Evolutionary conservation across 1,140 invertebrate species (phyloP), one percentile per base, ranked within the genome.

Genomic region (Argopecten irradians): DNA sequence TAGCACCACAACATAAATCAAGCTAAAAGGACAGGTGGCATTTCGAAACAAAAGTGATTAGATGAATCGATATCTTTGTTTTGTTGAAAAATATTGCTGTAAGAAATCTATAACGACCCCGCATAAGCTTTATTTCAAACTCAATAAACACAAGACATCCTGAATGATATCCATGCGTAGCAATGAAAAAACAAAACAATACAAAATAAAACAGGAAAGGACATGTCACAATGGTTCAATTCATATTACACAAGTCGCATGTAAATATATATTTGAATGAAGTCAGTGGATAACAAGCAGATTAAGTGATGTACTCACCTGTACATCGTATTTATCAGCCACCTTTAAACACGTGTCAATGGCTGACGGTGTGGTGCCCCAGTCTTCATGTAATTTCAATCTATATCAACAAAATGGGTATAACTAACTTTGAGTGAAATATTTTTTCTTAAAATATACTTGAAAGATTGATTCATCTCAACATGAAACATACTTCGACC

Each of bases 321-420:
- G 95, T 28, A 96, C 91, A 86, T 96, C 95, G 55, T 93, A 93
- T 87, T 93, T 92, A 0, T 95, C 95, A 8, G 95, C 95, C 46
- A 95, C 94, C 71, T 90, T 91, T 11, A 95, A 88, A 93, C 93
- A 93, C 0, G 93, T 92, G 89, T 96, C 94, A 85, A 96, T 95
- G 55, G 94, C 93, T 8, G 95, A 90, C 9, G 95, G 95, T 86
- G 95, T 95, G 2, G 93, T 93, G 22, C 95, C 95, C 95, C 95
- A 96, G 89, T 95, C 94, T 91, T 96, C 95, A 84, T 95, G 95
- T 19, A 95, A 87, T 89, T 95, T 95, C 34, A 95, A 82, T 13
- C 95, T 95, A 46, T 22, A 90, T 83, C 41, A 43, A 90, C 41
- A 87, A 71, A 41, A 84, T 19, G 71, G 36, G 3, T 1, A 13